Evolutionary conservation across 2,888 invertebrate species (phyloP).

Genomic region (Plebejus melissa): DNA sequence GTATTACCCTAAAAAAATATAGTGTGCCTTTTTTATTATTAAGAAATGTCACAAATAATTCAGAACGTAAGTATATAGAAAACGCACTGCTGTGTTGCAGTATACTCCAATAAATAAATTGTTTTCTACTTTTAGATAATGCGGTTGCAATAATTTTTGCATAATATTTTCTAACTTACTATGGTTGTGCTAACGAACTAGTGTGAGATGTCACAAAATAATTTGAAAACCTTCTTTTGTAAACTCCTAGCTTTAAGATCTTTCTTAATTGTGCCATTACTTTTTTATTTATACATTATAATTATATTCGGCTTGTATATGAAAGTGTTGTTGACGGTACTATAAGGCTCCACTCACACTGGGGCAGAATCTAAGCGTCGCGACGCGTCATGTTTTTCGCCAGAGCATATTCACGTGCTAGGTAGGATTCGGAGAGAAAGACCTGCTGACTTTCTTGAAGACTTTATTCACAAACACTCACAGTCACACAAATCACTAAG

Average conservation of each 20-base stretch:
- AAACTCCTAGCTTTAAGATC: neutral
- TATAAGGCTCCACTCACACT: neutral
- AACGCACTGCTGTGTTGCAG: conserved; percentile 7
- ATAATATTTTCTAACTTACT: neutral
- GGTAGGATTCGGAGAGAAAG: no score
- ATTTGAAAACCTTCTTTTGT: neutral
- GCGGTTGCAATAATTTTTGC: neutral
- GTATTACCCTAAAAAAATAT: neutral
- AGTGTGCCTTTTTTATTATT: conserved; percentile 27
- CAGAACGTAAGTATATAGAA: neutral
- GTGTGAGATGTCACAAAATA: neutral
- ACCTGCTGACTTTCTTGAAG: no score
- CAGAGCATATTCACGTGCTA: no score
- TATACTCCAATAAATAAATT: neutral
- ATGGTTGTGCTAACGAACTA: neutral
- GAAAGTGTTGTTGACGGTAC: neutral
- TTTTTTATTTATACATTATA: neutral
- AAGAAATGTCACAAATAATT: conserved; percentile 17
- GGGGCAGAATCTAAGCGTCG: no score
- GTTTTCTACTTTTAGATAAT: neutral
- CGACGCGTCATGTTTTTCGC: no score
- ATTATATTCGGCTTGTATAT: neutral
- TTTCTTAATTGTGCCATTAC: conserved; percentile 10
- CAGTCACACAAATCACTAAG: no score
- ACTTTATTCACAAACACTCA: no score